Base-by-base conservation (phyloP, 2,797 vertebrate species). In the Lophius americanus region DNA sequence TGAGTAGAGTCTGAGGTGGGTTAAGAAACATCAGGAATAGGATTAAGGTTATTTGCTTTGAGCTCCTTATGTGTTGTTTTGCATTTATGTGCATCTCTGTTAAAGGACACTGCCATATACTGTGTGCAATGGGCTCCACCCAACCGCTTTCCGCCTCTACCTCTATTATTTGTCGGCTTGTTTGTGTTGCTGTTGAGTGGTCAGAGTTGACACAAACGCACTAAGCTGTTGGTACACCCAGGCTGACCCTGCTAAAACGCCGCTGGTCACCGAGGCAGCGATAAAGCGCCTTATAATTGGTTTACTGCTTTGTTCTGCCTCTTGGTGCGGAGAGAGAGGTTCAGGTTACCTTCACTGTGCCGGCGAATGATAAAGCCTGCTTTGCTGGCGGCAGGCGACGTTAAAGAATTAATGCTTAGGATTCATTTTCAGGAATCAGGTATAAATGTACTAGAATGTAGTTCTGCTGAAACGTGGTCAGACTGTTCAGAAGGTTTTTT, bases 281-380 rank as follows among this genome's bases (percentile, higher is more conserved):
- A 88, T 92, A 90, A 91, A 89, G 82, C 87, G 9, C 39, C 68
- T 82, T 85, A 84, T 92, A 92, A 93, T 93, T 92, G 92, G 88
- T 91, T 92, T 89, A 87, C 82, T 56, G 84, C 85, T 79, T 87
- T 88, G 86, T 90, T 85, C 76, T 78, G 84, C 81, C 80, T 76
- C 81, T 23, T 23, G 23, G 23, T 23, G 23, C 2, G 23, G 23
- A 23, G 23, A 23, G 23, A 23, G 23, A 23, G 23, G 23, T 23
- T 23, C 23, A 23, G 23, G 23, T 23, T 23, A 23, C 23, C 23
- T 23, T 23, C 23, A 76, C 85, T 63, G 81, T 85, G 88, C 78
- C 79, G 64, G 70, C 46, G 47, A 70, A 73, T 47, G 83, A 90
- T 88, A 85, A 87, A 81, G 79, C 71, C 58, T 41, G 6, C 68